phyloP scores from a whole-genome alignment of 1,140 invertebrate genomes.

The Dinoponera quadriceps region DNA sequence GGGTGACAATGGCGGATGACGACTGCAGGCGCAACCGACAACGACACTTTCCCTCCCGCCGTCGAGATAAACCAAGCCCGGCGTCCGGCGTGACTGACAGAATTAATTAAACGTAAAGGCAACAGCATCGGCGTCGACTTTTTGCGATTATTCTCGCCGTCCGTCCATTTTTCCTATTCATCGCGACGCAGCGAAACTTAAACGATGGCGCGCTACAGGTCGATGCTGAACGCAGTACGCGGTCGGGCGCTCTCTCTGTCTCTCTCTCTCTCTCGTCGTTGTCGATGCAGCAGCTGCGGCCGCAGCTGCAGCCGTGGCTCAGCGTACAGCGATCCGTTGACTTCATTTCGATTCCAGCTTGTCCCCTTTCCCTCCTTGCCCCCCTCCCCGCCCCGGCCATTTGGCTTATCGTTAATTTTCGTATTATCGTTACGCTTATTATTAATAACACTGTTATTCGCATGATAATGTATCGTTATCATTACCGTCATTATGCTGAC shows the following conservation, averaged over 20 bases:
- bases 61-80: conserved; percentile 56
- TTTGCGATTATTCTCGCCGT: conserved; percentile 58
- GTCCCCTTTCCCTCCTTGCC: not conserved
- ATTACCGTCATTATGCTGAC: not conserved
- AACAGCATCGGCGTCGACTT: conserved; percentile 46
- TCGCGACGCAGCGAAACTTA: conserved; percentile 17
- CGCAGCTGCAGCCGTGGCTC: conserved; percentile 10
- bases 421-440: not conserved
- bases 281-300: conserved; percentile 29
- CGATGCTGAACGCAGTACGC: conserved; percentile 15
- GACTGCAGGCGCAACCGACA: conserved; percentile 49
- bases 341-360: not conserved
- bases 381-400: not conserved
- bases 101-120: conserved; percentile 62
- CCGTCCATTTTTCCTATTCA: conserved; percentile 44
- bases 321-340: conserved; percentile 26
- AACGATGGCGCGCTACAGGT: conserved; percentile 22
- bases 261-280: too few relatives aligned
- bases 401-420: not conserved
- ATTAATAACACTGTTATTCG: not conserved
- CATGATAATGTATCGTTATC: not conserved
- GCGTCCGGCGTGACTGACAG: conserved; percentile 50
- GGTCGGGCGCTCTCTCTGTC: not conserved
- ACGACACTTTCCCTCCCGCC: conserved; percentile 52
- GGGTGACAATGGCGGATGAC: conserved; percentile 57